Percentiles rank a stretch among this genome's conserved stretches.
These are phyloP conservation scores for Sebastes aleutianus DNA, from an alignment of 2,797 vertebrate species.

Conservation along the genomic window DNA sequence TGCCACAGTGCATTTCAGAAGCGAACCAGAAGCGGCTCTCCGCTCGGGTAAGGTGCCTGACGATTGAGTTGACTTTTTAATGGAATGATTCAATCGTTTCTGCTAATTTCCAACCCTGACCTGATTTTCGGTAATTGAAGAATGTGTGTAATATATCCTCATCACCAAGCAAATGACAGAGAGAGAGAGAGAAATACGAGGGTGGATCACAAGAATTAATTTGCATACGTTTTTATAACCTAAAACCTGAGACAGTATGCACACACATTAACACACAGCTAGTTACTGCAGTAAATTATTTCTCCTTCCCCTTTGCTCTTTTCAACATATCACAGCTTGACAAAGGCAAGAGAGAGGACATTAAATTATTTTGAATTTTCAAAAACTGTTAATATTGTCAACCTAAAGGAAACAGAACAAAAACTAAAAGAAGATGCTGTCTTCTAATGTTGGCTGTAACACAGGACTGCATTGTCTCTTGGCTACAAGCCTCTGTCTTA, in stretches of 20 bases:
- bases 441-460: neutral
- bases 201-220: neutral
- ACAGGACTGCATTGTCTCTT: constrained; percentile 12
- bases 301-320: neutral
- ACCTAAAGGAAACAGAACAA: neutral
- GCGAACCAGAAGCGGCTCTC: neutral
- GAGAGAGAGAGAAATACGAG: neutral
- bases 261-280: neutral
- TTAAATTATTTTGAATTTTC: neutral
- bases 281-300: neutral
- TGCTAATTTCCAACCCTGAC: neutral
- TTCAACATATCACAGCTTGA: neutral
- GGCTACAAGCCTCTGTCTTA: constrained; percentile 11
- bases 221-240: neutral
- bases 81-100: neutral
- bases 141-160: neutral
- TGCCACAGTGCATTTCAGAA: fast-evolving
- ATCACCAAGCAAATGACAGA: neutral
- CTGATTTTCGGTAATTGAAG: neutral
- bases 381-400: neutral
- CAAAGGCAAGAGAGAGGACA: neutral
- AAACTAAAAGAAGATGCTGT: neutral
- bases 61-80: neutral
- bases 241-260: neutral
- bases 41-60: neutral